Evolutionary conservation across 2,888 invertebrate genomes (phyloP).

Genomic region (Tipula vernalis): DNA sequence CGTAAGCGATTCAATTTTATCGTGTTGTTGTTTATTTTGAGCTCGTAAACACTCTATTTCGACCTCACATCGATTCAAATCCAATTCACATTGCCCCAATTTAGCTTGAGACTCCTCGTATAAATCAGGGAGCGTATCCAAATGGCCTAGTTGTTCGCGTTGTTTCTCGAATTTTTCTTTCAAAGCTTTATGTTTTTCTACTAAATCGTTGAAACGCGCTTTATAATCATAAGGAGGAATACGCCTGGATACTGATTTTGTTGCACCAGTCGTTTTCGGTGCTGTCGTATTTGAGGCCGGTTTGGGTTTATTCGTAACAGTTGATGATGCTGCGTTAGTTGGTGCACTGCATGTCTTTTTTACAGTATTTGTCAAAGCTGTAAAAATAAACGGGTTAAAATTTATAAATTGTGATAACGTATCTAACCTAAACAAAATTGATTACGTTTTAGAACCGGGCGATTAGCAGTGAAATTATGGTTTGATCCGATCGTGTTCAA

Average conservation of each 20-base stretch:
- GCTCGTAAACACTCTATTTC: constrained; percentile 26
- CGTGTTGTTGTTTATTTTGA: constrained; percentile 24
- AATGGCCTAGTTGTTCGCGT: constrained; percentile 36
- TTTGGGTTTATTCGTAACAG: constrained; percentile 8
- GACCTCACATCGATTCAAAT: constrained; percentile 23
- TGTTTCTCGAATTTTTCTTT: constrained; percentile 41
- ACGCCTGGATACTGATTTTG: constrained; percentile 37
- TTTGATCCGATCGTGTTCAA: neutral
- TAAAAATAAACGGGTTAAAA: neutral
- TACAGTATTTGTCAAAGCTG: neutral
- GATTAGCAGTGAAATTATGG: neutral
- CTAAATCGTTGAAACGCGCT: constrained; percentile 46
- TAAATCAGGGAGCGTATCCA: constrained; percentile 40
- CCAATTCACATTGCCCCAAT: constrained; percentile 25
- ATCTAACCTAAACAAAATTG: neutral
- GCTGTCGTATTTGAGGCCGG: neutral
- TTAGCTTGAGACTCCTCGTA: constrained; percentile 37
- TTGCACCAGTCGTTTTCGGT: constrained; percentile 18
- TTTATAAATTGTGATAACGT: neutral
- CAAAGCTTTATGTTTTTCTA: constrained; percentile 44
- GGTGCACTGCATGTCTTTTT: neutral
- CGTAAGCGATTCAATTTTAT: constrained; percentile 26
- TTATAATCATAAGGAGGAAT: constrained; percentile 52
- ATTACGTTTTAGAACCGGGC: neutral
- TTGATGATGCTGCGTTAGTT: constrained; percentile 12